Evolutionary conservation across 2,888 invertebrate species (phyloP).

Genomic region (Eristalis pertinax): DNA sequence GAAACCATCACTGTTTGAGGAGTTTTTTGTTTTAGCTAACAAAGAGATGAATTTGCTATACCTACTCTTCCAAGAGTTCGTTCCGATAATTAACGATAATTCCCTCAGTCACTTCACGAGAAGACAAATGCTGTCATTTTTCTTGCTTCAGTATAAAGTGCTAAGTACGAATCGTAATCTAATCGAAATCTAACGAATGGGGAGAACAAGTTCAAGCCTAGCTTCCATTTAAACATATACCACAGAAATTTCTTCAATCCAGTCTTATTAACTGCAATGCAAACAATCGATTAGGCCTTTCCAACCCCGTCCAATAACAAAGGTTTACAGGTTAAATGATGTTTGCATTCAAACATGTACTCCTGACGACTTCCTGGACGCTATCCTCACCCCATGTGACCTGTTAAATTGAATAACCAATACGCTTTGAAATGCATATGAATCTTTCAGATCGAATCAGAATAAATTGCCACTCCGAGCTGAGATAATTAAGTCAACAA

Average conservation of each 20-base stretch:
- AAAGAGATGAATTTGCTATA: too few relatives aligned
- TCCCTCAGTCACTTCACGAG: too few relatives aligned
- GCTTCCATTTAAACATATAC: too few relatives aligned
- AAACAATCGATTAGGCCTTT: not conserved
- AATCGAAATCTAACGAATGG: too few relatives aligned
- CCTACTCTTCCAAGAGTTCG: too few relatives aligned
- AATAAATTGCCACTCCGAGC: not conserved
- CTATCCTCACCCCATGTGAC: not conserved
- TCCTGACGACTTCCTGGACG: not conserved
- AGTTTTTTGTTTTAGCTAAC: too few relatives aligned
- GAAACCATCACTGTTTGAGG: too few relatives aligned
- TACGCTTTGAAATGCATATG: not conserved
- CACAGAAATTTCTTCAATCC: not conserved
- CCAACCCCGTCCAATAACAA: not conserved
- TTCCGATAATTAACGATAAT: too few relatives aligned
- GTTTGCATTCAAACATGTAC: not conserved
- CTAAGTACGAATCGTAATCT: too few relatives aligned
- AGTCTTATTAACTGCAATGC: not conserved
- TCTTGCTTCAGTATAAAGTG: too few relatives aligned
- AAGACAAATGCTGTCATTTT: too few relatives aligned
- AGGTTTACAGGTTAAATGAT: not conserved
- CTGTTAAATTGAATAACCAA: not conserved
- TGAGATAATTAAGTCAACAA: constrained; percentile 30
- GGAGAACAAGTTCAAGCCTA: too few relatives aligned
- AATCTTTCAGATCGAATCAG: not conserved